Base-by-base conservation (phyloP, 2,113 vertebrate species). In the Holacanthus passer region DNA sequence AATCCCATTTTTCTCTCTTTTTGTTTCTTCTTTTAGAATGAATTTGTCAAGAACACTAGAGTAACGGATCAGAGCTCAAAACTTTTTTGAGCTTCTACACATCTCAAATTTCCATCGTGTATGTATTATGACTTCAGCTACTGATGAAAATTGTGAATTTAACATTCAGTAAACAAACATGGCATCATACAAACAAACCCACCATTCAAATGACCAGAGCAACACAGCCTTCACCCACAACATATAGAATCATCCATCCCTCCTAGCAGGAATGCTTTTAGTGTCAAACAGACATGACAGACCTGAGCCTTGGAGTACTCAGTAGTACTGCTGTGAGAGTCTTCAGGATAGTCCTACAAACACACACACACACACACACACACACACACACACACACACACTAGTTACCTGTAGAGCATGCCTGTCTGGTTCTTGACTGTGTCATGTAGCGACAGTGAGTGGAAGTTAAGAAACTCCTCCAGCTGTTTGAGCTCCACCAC, bases 361-460 rank as follows among this genome's bases (percentile, higher is more conserved):
- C 52, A 62, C 47, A 75, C 52, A 62, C 48, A 63, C 50, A n/a
- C n/a, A n/a, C n/a, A n/a, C n/a, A n/a, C n/a, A n/a, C n/a, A n/a
- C n/a, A n/a, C n/a, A 35, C 35, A 35, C 35, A 35, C 35, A 35
- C 35, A 35, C 35, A 35, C 35, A 37, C 35, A 53, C 32, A 58
- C 12, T 48, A 31, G 59, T 89, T 96, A 98, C 97, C 97, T 99
- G 97, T 97, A 98, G 7, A 81, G 35, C 97, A 97, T 98, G 64
- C 96, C 95, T 0, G 96, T 96, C 88, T 87, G 81, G 4, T 90
- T 95, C 73, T 82, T 94, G 76, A 94, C 90, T 1, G 95, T 95
- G 66, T 97, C 95, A 0, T 95, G 95, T 87, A 96, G 85, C 0
- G 95, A 95, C 80, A 98, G 29, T 22, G 96, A 93, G 10, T 98